phyloP scores from a whole-genome alignment of 2,797 vertebrate species.

The Vespertilio murinus region DNA sequence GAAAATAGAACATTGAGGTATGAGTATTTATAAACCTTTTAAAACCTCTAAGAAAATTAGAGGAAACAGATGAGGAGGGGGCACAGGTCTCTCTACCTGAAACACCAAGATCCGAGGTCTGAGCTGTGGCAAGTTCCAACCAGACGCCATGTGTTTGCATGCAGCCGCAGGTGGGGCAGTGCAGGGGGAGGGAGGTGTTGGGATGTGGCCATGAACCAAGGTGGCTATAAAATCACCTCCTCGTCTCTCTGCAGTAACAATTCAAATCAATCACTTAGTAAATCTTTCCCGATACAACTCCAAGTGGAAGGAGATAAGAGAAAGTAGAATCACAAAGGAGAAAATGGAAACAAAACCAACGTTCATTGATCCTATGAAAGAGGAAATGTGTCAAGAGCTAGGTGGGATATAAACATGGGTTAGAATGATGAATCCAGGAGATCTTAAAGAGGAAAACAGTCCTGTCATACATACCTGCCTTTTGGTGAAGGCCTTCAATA shows the following conservation, averaged over 20 bases:
- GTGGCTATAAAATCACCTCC: neutral
- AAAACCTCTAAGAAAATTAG: neutral
- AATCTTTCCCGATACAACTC: neutral
- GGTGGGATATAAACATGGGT: neutral
- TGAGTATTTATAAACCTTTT: neutral
- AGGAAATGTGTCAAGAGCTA: neutral
- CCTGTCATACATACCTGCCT: fast-evolving
- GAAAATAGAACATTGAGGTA: neutral
- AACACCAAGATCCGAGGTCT: neutral
- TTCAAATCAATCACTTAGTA: neutral
- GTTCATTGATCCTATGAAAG: fast-evolving
- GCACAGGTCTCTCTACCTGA: neutral
- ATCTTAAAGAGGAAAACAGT: fast-evolving
- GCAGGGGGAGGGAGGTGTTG: fast-evolving
- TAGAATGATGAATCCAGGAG: fast-evolving
- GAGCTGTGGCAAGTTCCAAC: neutral
- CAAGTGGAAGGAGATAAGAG: neutral
- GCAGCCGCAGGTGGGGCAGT: neutral
- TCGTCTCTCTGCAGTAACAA: too few species aligned
- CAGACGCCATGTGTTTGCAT: neutral
- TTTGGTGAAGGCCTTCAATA: fast-evolving
- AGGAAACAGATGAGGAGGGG: neutral
- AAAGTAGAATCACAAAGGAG: neutral
- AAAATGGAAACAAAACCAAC: neutral
- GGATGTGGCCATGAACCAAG: fast-evolving